phyloP scores from a whole-genome alignment of 2,888 invertebrate species.

The Atrina japonica region DNA sequence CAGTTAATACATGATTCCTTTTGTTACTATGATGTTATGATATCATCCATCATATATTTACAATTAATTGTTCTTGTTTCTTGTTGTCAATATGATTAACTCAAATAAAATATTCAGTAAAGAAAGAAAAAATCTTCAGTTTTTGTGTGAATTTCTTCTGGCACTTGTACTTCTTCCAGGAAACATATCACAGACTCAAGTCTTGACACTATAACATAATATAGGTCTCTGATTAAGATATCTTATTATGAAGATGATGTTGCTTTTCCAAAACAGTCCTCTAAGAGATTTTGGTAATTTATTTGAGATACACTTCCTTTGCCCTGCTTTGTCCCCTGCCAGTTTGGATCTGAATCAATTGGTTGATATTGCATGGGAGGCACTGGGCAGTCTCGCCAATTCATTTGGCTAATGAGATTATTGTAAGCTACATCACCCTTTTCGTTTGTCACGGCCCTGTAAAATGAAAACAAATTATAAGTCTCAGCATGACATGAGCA shows the following conservation, averaged over 20 bases:
- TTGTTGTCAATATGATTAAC: no score
- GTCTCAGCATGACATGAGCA: no score
- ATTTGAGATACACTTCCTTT: conserved; percentile 54
- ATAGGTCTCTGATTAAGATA: no score
- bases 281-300: conserved; percentile 63
- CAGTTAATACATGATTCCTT: not conserved
- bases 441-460: conserved; percentile 62
- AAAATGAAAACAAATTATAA: conserved; percentile 39
- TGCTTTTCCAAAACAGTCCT: conserved; percentile 63
- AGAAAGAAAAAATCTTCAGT: no score
- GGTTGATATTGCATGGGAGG: conserved; percentile 70
- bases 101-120: no score
- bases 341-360: conserved; percentile 59
- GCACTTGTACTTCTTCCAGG: no score
- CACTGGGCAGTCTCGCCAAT: conserved; percentile 78
- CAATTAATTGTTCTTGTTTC: no score
- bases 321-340: conserved; percentile 65
- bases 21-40: no score
- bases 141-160: no score
- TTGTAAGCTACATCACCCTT: conserved; percentile 68
- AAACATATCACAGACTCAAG: no score
- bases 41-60: no score
- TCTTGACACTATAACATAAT: no score
- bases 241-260: conserved; percentile 27
- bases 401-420: conserved; percentile 70